phyloP scores from a whole-genome alignment of 2,888 invertebrate genomes.

The Lissonota sp. region DNA sequence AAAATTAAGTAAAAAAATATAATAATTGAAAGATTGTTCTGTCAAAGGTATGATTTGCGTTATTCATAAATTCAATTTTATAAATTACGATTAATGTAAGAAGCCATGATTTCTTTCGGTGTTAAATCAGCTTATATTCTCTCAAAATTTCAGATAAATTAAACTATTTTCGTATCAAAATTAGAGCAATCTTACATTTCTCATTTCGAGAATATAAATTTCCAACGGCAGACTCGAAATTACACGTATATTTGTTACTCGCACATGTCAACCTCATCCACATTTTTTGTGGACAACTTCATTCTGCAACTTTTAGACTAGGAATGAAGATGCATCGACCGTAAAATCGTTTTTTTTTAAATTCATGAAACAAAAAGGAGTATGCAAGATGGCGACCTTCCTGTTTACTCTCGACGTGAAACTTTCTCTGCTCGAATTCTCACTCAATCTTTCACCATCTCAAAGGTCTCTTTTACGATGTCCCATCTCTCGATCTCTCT shows the following conservation, averaged over 20 bases:
- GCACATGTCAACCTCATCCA: too few relatives aligned
- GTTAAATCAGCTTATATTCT: too few relatives aligned
- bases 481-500: neutral
- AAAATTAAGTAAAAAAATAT: too few relatives aligned
- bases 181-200: neutral
- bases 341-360: neutral
- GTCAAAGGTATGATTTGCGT: too few relatives aligned
- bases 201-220: neutral
- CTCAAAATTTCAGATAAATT: too few relatives aligned
- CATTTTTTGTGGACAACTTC: slow-evolving; percentile 5
- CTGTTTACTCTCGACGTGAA: slow-evolving; percentile 2
- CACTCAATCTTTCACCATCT: slow-evolving; percentile 11
- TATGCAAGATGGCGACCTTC: neutral
- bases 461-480: slow-evolving; percentile 13
- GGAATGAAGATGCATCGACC: neutral
- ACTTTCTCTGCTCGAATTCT: slow-evolving; percentile 24
- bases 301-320: neutral
- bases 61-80: too few relatives aligned
- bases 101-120: too few relatives aligned
- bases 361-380: neutral
- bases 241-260: neutral
- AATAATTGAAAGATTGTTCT: too few relatives aligned
- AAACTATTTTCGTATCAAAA: too few relatives aligned
- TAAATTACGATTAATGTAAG: too few relatives aligned
- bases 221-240: slow-evolving; percentile 11